Base-by-base conservation (phyloP, 2,888 invertebrate species). In the Caenorhabditis plicata region DNA sequence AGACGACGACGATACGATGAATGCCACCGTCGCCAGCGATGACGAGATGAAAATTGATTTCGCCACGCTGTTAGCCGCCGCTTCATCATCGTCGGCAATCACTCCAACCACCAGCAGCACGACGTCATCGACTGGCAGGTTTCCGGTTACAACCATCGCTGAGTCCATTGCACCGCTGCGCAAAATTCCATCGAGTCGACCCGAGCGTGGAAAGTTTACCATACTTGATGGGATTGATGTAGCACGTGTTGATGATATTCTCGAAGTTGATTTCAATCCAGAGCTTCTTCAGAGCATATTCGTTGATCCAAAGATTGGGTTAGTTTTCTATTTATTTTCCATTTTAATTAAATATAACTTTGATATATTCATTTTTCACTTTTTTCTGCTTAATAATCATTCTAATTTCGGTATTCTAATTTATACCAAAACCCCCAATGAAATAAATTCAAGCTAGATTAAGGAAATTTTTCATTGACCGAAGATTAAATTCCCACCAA, bases 141-240 rank as follows among this genome's bases (percentile, higher is more conserved):
- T 50, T 13, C 29, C 51, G 27, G 51, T 57, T 47, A 50, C 57
- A 15, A n/a, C 7, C 7, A 33, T 5, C 4, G 33, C 33, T 7
- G 8, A 33, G 23, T 31, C 55, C 22, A 32, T 39, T 15, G 51
- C 57, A 9, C 57, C 57, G 0, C 39, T 57, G 4, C 23, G 57
- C n/a, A 57, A 57, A 39, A 42, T 42, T 3, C 57, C 57, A 25
- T 50, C 50, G 42, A 67, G 52, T 36, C 65, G 68, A 1, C 65
- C 68, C 7, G 68, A 68, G 27, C 56, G 68, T 1, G 68, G 68
- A 17, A 63, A 64, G 41, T 68, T 68, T 41, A 68, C 68, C 20
- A 68, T 68, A 42, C 51, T 68, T 13, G 68, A 68, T 25, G 63
- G 49, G 7, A 52, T 45, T 7, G 55, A 54, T 23, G 68, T 68